phyloP scores from a whole-genome alignment of 2,888 invertebrate genomes.

The Dendrolimus houi region DNA sequence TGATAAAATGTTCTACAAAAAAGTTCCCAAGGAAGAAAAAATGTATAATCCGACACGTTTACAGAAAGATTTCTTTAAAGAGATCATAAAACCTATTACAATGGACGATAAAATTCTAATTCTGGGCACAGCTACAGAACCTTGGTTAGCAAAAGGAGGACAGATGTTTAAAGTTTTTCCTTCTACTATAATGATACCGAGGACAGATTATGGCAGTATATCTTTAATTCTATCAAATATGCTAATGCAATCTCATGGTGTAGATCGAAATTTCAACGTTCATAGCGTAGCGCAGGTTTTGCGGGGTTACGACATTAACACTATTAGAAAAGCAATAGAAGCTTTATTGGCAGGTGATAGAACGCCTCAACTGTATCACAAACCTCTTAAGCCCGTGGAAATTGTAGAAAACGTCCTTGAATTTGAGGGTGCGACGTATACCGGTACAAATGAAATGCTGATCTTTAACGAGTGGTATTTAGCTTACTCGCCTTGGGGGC shows the following conservation, averaged over 20 bases:
- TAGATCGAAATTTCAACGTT: constrained; percentile 76
- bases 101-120: constrained; percentile 81
- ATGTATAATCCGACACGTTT: constrained; percentile 81
- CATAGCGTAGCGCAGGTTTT: constrained; percentile 74
- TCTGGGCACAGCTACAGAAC: constrained; percentile 81
- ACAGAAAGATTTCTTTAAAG: constrained; percentile 80
- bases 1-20: constrained; percentile 82
- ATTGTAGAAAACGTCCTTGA: constrained; percentile 60
- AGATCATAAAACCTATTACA: constrained; percentile 80
- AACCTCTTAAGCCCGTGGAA: constrained; percentile 70
- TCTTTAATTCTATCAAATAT: constrained; percentile 70
- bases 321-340: constrained; percentile 57
- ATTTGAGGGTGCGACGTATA: constrained; percentile 36
- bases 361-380: constrained; percentile 65
- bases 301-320: constrained; percentile 69
- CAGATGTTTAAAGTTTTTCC: constrained; percentile 76
- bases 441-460: constrained; percentile 53
- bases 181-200: constrained; percentile 70
- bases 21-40: constrained; percentile 79
- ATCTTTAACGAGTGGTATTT: constrained; percentile 70
- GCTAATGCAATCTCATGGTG: constrained; percentile 76
- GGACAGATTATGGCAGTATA: constrained; percentile 77
- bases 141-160: constrained; percentile 75
- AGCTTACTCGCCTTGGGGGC: constrained; percentile 45
- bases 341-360: constrained; percentile 61